Base-by-base conservation (phyloP, 2,888 invertebrate species). In the Thysanoteuthis rhombus region DNA sequence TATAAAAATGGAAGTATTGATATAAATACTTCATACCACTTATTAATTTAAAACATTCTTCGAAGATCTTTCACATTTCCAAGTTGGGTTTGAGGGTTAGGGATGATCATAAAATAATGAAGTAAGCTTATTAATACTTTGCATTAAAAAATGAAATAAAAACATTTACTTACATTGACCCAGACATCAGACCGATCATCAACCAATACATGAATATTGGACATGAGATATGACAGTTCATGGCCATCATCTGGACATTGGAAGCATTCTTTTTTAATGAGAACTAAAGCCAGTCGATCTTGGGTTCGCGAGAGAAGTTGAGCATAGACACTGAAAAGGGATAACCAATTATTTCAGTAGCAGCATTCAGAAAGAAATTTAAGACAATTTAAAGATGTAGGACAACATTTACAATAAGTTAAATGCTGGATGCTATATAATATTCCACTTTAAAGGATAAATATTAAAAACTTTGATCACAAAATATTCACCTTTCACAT, bases 271-370 rank as follows among this genome's bases (percentile, higher is more conserved):
- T 98, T 96, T 0, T 99, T 98, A 93, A 99, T 97, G 40, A 99
- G 97, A 45, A 98, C 98, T 95, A 99, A 97, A 96, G 99, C 98
- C 94, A 99, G 97, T 36, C 98, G 97, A 96, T 98, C 98, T 97
- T 99, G 99, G 94, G 98, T 98, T 1, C 99, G 97, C 96, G 99
- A 98, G 95, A 99, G 97, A n/a, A 99, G 97, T 96, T 99, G 98
- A 28, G 98, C 98, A 99, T 99, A 99, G 38, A 99, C 98, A 96
- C 99, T 99, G 97, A 0, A 96, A 97, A 94, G 93, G 47, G 36
- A 75, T n/a, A 75, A n/a, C 3, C 3, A 75, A 75, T 75, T 42
- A 92, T 92, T 42, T 92, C n/a, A 32, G 22, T 52, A 25, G 52
- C 1, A 28, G 52, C 25, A 52, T 52, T 52, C 25, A 52, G 28